Conservation (phyloP, 2,888 invertebrate species). For the Plusia festucae region DNA sequence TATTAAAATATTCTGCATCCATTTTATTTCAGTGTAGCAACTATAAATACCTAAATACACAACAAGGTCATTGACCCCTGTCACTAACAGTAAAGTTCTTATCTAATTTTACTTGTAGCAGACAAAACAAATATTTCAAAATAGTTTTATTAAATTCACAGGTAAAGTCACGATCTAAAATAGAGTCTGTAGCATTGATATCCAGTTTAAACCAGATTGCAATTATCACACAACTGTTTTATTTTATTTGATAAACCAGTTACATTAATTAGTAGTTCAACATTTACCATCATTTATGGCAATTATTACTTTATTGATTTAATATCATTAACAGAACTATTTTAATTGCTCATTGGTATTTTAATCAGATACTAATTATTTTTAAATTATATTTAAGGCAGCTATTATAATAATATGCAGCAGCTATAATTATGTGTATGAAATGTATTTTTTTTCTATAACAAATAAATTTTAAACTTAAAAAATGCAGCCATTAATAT, state of each 20-base stretch:
- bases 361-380: too few relatives aligned
- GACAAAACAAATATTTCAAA: conserved; percentile 24
- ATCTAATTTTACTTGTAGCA: conserved; percentile 6
- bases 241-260: conserved; percentile 21
- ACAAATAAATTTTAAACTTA: too few relatives aligned
- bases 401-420: too few relatives aligned
- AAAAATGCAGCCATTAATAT: too few relatives aligned
- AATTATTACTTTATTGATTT: too few relatives aligned
- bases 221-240: conserved; percentile 21
- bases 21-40: neutral
- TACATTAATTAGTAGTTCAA: conserved; percentile 1
- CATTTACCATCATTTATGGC: neutral
- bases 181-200: conserved; percentile 16
- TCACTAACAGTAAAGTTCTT: conserved; percentile 11
- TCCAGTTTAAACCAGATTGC: conserved; percentile 39
- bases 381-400: too few relatives aligned
- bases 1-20: neutral
- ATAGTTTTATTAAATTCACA: neutral
- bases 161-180: conserved; percentile 10
- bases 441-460: too few relatives aligned
- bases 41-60: neutral
- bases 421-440: too few relatives aligned
- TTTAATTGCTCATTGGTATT: neutral
- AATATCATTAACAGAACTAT: neutral
- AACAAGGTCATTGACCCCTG: conserved; percentile 33